Evolutionary conservation across 2,113 vertebrate species (phyloP), one percentile per base, ranked within the genome.

Genomic region (Tricholaema leucomelas): DNA sequence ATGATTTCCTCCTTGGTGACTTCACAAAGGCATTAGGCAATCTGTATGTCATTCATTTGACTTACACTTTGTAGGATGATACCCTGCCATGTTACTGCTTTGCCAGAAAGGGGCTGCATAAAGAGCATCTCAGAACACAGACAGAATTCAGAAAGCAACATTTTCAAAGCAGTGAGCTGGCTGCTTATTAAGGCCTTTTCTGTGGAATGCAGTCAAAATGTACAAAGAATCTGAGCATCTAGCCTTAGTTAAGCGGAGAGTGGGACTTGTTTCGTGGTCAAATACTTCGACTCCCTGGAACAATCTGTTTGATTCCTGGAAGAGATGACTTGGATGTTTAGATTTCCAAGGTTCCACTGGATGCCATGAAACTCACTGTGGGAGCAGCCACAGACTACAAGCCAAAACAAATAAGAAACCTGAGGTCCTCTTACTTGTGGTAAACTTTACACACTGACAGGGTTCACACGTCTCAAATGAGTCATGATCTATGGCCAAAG

Each of bases 261-360:
- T 81, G 69, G 28, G 87, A 92, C 76, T 96, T 89, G 75, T 89
- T 95, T 94, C 89, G 64, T 87, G 81, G 84, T 92, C 81, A 92
- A 94, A 88, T 94, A 80, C 88, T 94, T 78, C 80, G 79, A 74
- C 78, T 91, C 87, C 64, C 67, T 96, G 95, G 95, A 96, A 95
- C 67, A 96, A 92, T 89, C 94, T 89, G 20, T 89, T 77, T 92
- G 81, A 92, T 95, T 96, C 91, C 95, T 96, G 95, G 93, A 95
- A 96, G 91, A 91, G 72, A 79, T 95, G 89, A 92, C 88, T 94
- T 84, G 81, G 71, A 90, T 2, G 3, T 44, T 91, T 74, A 94
- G 58, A 91, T 93, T 94, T 95, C 95, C 93, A 95, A 96, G 64
- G 89, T 96, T 95, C 91, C 85, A 89, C 85, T 93, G 87, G 69